Base-by-base conservation (phyloP, 2,797 vertebrate species). In the Galagoides demidoff region DNA sequence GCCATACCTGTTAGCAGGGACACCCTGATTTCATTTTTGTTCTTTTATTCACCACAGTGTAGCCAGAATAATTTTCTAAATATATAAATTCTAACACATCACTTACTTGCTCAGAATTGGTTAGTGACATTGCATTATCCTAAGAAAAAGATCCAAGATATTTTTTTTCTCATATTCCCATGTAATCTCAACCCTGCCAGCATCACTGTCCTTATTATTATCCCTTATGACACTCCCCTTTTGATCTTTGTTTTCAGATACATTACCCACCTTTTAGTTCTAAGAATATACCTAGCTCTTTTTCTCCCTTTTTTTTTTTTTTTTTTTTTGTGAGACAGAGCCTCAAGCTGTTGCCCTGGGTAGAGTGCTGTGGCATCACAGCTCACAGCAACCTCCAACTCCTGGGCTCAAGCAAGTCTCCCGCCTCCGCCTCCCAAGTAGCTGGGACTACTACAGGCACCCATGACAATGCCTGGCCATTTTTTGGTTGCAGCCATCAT, bases 1-100 rank as follows among this genome's bases (percentile, higher is more conserved):
- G 2, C 25, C 94, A 27, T 82, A 71, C 22, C 57, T 84, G 49
- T 73, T 89, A 85, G 81, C 19, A 76, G n/a, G 23, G 25, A 68
- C 10, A 73, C 39, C 45, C 22, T 85, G 31, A 86, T 68, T 88
- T 23, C 16, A 63, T 27, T 64, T 29, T 90, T 92, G 43, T 61
- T 3, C 73, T 95, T 93, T 89, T 59, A 89, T 91, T 96, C 27
- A 57, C 37, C 37, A 92, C 66, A 74, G 39, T 61, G 29, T 64
- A 87, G 14, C 59, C 34, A 63, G 63, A 90, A 77, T 85, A 34
- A 34, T 82, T 96, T 95, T 78, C 93, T 93, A 20, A 85, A 88
- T 82, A 95, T 66, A 63, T 37, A 17, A 71, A 94, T 89, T 92
- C 34, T 85, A 73, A 39, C 29, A 82, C 89, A 71, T 83, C 63